Evolutionary conservation across 2,113 vertebrate species (phyloP).

Genomic region (Psittacula cyanocephala): DNA sequence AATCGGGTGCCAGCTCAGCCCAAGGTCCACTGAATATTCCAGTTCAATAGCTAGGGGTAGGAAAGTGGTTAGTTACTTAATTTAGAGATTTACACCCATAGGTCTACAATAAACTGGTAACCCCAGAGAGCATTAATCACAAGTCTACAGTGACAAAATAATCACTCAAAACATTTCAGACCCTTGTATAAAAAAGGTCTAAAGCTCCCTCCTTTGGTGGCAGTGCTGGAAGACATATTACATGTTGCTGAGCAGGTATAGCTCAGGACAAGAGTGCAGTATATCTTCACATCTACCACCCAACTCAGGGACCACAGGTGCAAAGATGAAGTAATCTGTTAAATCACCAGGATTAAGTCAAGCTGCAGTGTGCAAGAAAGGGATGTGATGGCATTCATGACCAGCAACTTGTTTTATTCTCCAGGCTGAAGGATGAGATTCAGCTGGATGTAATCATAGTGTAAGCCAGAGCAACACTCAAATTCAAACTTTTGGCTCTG

Average conservation of each 20-base stretch:
- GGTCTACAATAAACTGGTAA: neutral
- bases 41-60: slow-evolving; percentile 87
- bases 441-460: neutral
- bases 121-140: neutral
- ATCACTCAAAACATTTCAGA: neutral
- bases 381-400: neutral
- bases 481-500: neutral
- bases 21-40: slow-evolving; percentile 94
- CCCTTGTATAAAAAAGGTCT: neutral
- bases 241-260: neutral
- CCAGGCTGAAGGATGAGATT: neutral
- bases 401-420: neutral
- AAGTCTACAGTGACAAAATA: neutral
- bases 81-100: neutral
- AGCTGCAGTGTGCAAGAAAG: neutral
- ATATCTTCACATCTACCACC: rapidly evolving
- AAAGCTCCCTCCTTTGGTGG: neutral
- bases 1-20: slow-evolving; percentile 89
- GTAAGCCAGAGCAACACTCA: neutral
- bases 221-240: neutral
- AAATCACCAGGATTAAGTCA: neutral
- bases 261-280: neutral
- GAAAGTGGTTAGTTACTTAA: neutral
- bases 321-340: neutral
- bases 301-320: neutral